Percentiles rank a stretch among this genome's conserved stretches.
Conservation (phyloP, 2,797 vertebrate genomes). For the Discoglossus pictus region DNA sequence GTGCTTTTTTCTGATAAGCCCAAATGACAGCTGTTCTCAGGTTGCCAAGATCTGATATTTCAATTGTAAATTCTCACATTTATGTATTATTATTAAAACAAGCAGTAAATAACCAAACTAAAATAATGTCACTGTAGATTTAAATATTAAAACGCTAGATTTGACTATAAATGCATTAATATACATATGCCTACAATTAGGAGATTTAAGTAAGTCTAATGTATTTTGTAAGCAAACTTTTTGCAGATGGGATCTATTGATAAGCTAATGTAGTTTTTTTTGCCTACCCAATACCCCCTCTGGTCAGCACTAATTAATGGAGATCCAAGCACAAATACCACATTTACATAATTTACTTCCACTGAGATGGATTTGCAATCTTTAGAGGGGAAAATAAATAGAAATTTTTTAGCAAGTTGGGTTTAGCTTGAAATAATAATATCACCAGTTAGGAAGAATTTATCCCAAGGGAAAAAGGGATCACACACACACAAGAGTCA, state of each 20-base stretch:
- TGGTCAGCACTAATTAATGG: slow-evolving; percentile 32
- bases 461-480: too few species aligned
- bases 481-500: too few species aligned
- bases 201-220: slow-evolving; percentile 17
- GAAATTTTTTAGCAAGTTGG: too few species aligned
- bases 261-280: slow-evolving; percentile 26
- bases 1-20: too few species aligned
- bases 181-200: slow-evolving; percentile 24
- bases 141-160: too few species aligned
- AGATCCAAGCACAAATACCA: slow-evolving; percentile 25
- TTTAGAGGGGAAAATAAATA: too few species aligned
- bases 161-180: background rate
- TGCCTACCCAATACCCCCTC: background rate
- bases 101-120: slow-evolving; percentile 1
- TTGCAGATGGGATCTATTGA: slow-evolving; percentile 40
- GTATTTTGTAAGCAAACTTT: slow-evolving; percentile 26
- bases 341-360: slow-evolving; percentile 33
- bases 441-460: too few species aligned
- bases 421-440: too few species aligned
- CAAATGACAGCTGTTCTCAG: too few species aligned
- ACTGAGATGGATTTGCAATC: slow-evolving; percentile 10
- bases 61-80: too few species aligned
- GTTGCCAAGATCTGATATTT: too few species aligned
- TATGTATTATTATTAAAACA: background rate
- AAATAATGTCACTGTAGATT: too few species aligned